These are phyloP conservation scores for Potamilus streckersoni DNA, from an alignment of 1,140 invertebrate species.

Conservation along the genomic window DNA sequence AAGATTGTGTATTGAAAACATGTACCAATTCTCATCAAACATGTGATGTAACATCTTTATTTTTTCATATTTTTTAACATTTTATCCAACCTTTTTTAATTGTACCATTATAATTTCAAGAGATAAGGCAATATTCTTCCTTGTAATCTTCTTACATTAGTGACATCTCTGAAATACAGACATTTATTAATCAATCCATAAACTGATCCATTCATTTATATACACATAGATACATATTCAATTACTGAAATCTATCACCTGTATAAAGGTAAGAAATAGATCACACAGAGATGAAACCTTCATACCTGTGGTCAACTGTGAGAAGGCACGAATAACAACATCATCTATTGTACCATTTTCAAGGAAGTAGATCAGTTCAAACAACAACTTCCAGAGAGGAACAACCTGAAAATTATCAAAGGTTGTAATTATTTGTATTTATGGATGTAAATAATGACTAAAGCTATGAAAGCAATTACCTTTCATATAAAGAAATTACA, in stretches of 20 bases:
- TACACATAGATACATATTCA: background rate
- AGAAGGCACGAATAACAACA: slow-evolving; percentile 37
- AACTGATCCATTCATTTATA: background rate
- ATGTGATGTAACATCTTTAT: no score
- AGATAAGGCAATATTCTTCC: background rate
- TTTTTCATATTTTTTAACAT: no score
- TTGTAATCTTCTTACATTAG: background rate
- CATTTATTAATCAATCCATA: background rate
- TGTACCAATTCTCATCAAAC: no score
- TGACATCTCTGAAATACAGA: background rate
- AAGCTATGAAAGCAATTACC: no score
- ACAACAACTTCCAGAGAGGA: slow-evolving; percentile 51
- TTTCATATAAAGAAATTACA: no score
- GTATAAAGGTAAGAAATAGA: background rate
- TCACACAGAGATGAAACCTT: background rate
- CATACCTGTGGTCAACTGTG: slow-evolving; percentile 41
- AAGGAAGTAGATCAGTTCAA: slow-evolving; percentile 53
- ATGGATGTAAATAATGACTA: no score
- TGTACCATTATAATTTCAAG: no score
- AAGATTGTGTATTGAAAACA: no score
- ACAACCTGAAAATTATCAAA: slow-evolving; percentile 34
- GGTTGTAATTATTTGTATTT: no score
- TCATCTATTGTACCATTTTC: slow-evolving; percentile 51
- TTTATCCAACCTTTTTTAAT: no score
- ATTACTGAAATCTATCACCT: background rate